Base-by-base conservation (phyloP, 2,113 vertebrate species). In the Osmerus eperlanus region DNA sequence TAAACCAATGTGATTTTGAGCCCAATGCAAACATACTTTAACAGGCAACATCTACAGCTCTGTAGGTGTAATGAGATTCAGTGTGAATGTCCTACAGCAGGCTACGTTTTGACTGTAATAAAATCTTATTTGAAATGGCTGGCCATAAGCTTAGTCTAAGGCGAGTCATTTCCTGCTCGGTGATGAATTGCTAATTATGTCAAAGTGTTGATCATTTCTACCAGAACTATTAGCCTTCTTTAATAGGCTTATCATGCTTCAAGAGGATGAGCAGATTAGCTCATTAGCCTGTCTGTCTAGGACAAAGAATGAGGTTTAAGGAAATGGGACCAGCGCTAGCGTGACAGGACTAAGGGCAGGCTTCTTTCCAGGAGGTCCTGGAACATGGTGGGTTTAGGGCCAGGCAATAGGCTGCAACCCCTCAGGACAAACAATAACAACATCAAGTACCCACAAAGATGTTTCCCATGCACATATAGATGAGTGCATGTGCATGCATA, bases 261-360 rank as follows among this genome's bases (percentile, higher is more conserved):
- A 79, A 78, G 47, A 28, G 55, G 77, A 82, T 82, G 72, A 82
- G 47, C 65, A 15, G 6, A 18, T 41, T 41, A 13, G 62, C 62
- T 54, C 21, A 28, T 82, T 74, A 62, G 52, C 65, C 70, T 51
- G 67, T 73, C 54, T 74, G 75, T 72, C 71, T 71, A 78, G 41
- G 70, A 78, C 65, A 66, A 83, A 77, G 70, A 66, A 75, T 75
- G 56, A 66, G 73, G 76, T 78, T 78, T 78, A 78, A 65, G 29
- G 62, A 32, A 13, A 19, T 56, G 55, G 18, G 55, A 15, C 2
- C 16, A 12, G 18, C 11, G 8, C 9, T 28, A 12, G 18, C 11
- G 8, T n/a, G 28, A 36, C 15, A 65, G 16, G 5, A 18, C 14
- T 19, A 19, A 15, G 15, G 18, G 9, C 16, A 18, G 32, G 32